Evolutionary conservation across 2,888 invertebrate species (phyloP).

Genomic region (Chymomyza fuscimana): DNA sequence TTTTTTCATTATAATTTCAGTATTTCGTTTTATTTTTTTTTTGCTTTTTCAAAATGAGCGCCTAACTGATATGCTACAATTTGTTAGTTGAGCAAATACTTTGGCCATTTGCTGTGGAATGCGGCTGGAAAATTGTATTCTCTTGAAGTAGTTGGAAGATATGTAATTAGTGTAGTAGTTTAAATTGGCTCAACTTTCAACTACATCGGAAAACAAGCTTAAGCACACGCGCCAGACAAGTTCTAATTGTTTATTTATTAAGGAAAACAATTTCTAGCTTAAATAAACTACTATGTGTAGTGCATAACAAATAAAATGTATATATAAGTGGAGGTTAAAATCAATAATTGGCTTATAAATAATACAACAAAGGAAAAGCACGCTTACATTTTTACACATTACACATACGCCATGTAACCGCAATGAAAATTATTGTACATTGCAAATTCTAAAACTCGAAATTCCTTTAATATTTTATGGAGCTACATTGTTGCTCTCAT

Average conservation of each 20-base stretch:
- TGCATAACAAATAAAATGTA: background rate
- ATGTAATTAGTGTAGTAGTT: background rate
- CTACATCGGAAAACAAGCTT: too few relatives aligned
- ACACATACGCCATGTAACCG: conserved; percentile 33
- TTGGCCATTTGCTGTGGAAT: conserved; percentile 29
- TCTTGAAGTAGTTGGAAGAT: background rate
- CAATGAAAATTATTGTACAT: conserved; percentile 26
- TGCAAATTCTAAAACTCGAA: conserved; percentile 32
- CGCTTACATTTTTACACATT: conserved; percentile 11
- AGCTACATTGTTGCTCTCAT: background rate
- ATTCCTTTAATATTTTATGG: conserved; percentile 1
- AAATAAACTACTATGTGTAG: background rate
- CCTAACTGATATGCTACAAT: conserved; percentile 42
- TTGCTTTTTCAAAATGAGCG: conserved; percentile 29
- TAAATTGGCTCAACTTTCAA: too few relatives aligned
- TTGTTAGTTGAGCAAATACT: conserved; percentile 44
- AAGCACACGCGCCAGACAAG: background rate
- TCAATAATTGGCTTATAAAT: conserved; percentile 24
- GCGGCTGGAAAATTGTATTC: background rate
- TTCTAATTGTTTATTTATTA: background rate
- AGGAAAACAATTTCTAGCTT: background rate
- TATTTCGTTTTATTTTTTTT: conserved; percentile 17
- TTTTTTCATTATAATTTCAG: background rate
- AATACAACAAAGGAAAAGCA: background rate
- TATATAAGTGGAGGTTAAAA: background rate